Evolutionary conservation across 2,888 invertebrate genomes (phyloP), one percentile per base, ranked within the genome.

Genomic region (Hesperia comma): DNA sequence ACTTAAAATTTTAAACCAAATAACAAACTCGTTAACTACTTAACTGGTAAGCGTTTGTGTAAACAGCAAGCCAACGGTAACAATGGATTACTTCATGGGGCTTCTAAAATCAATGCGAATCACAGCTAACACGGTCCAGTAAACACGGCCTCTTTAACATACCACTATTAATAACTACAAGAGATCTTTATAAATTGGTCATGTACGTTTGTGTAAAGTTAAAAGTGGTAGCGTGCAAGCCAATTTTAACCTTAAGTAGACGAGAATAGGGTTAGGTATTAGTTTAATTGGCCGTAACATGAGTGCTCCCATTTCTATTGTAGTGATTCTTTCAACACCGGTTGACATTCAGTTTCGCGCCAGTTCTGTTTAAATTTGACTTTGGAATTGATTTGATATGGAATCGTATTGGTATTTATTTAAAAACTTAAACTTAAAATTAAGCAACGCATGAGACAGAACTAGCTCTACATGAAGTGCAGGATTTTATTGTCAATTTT

Each of bases 21-120:
- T 62, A 70, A 72, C 82, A 80, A 78, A 83, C 79, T 79, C 76
- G 74, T 86, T 87, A 89, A 87, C 86, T 87, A 79, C 90, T 92
- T 91, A 91, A 83, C 82, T 86, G 75, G 84, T 90, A 91, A 91
- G 87, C 88, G 87, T 85, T 87, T 88, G 88, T 90, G 89, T 91
- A 88, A 90, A 88, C 90, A 89, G 83, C 83, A 84, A 81, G 79
- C 84, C 79, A 75, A 83, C 82, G 77, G 81, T 82, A 87, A 90
- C 88, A 86, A 80, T 85, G 88, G 88, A 87, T 91, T 90, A 87
- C 71, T 71, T 70, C 72, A 67, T 80, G 79, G 55, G 90, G 91
- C 85, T 92, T 92, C 92, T 79, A 86, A 91, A 92, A 92, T 92
- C 92, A 85, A 90, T 90, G 79, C 76, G 78, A 84, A 85, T 86